Evolutionary conservation across 2,888 invertebrate genomes (phyloP).

Genomic region (Neocrepidodera transversa): DNA sequence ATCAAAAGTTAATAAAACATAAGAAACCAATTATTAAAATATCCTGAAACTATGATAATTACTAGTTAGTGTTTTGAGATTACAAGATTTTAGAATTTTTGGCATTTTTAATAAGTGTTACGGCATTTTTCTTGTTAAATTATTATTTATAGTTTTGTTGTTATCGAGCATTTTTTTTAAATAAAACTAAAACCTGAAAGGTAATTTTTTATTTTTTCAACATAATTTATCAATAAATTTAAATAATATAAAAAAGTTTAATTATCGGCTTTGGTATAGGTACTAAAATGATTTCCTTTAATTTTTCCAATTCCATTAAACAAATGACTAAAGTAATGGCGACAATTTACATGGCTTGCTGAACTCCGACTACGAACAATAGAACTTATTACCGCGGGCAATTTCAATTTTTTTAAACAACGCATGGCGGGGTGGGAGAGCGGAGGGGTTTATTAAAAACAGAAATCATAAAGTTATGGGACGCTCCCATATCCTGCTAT

Average conservation of each 20-base stretch:
- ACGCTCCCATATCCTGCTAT: constrained; percentile 52
- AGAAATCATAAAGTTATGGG: constrained; percentile 43
- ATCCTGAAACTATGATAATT: constrained; percentile 24
- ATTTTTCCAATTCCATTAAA: constrained; percentile 44
- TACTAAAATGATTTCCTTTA: constrained; percentile 37
- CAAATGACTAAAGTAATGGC: constrained; percentile 40
- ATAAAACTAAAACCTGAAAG: no score
- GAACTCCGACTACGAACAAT: constrained; percentile 38
- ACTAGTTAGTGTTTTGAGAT: constrained; percentile 13
- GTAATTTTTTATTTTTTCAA: no score
- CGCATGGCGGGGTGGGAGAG: background rate
- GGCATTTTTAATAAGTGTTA: background rate
- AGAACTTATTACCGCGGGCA: constrained; percentile 35
- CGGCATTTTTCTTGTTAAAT: background rate
- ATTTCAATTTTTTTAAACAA: constrained; percentile 37
- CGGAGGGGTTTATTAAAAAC: constrained; percentile 41
- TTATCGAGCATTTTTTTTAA: no score
- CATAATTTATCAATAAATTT: no score
- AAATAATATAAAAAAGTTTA: no score
- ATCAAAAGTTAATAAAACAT: constrained; percentile 31
- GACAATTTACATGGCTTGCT: constrained; percentile 45
- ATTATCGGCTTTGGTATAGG: no score
- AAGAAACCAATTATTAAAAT: constrained; percentile 30
- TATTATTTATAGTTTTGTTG: constrained; percentile 3
- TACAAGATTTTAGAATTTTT: constrained; percentile 3